Conservation (phyloP, 2,888 invertebrate species). For the Drosophila cracens region DNA sequence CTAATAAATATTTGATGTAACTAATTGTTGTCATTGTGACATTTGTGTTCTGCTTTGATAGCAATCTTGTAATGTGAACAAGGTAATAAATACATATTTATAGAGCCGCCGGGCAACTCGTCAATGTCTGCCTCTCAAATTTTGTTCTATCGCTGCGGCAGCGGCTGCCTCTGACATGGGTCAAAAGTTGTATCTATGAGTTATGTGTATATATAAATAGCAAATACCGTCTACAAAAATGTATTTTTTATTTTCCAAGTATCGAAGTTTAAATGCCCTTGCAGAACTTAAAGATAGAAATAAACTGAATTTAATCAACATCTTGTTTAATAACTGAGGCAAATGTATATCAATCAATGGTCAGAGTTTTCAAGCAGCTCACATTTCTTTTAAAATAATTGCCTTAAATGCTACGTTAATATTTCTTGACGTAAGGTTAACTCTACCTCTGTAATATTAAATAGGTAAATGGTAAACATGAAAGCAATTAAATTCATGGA, state of each 20-base stretch:
- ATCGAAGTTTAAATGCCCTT: background rate
- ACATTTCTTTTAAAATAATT: background rate
- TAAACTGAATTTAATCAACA: background rate
- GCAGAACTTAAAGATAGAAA: too few species aligned
- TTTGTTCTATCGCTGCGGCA: constrained; percentile 31
- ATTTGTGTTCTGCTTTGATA: constrained; percentile 1
- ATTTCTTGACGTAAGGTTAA: background rate
- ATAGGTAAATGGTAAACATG: background rate
- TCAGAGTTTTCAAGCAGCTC: background rate
- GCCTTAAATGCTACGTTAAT: background rate
- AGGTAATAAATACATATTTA: constrained; percentile 33
- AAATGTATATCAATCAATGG: background rate
- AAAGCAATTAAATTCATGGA: background rate
- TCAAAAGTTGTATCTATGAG: constrained; percentile 19
- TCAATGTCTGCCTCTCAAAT: constrained; percentile 27
- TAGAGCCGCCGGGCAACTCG: constrained; percentile 6
- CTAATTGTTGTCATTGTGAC: constrained; percentile 45
- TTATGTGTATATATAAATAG: background rate
- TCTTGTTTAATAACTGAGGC: background rate
- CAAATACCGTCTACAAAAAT: background rate
- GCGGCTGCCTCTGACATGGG: background rate
- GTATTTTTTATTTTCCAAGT: too few species aligned
- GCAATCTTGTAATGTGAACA: constrained; percentile 24
- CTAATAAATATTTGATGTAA: constrained; percentile 54
- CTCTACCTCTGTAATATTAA: background rate